Percentiles rank a stretch among this genome's conserved stretches.
phyloP scores from a whole-genome alignment of 2,888 invertebrate species.

The Pristionchus japonicus region DNA sequence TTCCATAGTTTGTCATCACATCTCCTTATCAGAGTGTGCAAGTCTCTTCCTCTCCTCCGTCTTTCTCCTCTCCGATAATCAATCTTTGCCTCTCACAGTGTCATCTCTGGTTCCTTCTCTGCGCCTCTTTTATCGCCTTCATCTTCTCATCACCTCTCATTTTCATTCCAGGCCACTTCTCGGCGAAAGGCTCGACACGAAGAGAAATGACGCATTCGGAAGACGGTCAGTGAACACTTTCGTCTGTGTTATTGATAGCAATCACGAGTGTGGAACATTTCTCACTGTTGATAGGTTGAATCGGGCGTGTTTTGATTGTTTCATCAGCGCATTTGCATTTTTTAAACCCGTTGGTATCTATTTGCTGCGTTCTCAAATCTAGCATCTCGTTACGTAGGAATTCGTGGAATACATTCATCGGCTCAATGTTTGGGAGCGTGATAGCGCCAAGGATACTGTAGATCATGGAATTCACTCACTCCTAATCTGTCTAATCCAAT shows the following conservation, averaged over 20 bases:
- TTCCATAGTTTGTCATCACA: background rate
- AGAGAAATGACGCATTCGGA: background rate
- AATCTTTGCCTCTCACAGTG: slow-evolving; percentile 35
- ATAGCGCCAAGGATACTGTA: no score
- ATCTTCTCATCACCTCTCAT: background rate
- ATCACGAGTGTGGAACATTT: background rate
- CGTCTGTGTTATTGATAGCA: background rate
- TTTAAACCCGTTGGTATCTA: no score
- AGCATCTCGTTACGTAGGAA: no score
- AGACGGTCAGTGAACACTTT: slow-evolving; percentile 17
- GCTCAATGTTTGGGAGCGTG: no score
- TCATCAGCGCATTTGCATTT: no score
- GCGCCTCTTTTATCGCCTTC: background rate
- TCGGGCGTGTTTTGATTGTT: no score
- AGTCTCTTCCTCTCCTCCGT: slow-evolving; percentile 6
- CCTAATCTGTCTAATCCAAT: no score
- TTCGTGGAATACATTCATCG: no score
- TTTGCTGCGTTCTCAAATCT: no score
- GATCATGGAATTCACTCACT: no score
- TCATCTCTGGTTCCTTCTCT: slow-evolving; percentile 41
- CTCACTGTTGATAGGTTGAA: no score
- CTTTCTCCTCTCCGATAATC: slow-evolving; percentile 41
- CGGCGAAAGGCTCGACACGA: background rate
- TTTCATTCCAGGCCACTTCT: background rate
- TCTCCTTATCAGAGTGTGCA: background rate